Evolutionary conservation across 1,140 invertebrate genomes (phyloP).

Genomic region (Triops cancriformis): DNA sequence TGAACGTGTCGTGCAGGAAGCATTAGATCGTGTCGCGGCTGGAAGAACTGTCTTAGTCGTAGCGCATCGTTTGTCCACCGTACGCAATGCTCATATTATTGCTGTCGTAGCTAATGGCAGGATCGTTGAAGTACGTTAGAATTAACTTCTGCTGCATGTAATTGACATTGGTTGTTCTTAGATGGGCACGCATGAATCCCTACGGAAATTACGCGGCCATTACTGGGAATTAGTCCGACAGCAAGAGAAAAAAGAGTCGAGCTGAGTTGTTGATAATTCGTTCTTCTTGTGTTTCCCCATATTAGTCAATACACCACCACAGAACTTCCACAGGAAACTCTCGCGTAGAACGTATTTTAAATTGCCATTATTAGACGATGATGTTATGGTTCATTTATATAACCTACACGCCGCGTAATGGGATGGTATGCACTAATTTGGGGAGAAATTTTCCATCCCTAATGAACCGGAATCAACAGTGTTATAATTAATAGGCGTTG

Average conservation of each 20-base stretch:
- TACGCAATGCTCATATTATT: slow-evolving; percentile 77
- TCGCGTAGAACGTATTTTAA: not conserved
- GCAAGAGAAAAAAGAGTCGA: slow-evolving; percentile 37
- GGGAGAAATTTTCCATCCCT: too few species aligned
- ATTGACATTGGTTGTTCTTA: slow-evolving; percentile 38
- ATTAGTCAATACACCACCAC: slow-evolving; percentile 2
- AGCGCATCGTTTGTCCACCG: slow-evolving; percentile 78
- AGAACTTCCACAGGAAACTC: not conserved
- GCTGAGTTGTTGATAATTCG: not conserved
- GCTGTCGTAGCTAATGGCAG: slow-evolving; percentile 71
- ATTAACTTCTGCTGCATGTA: slow-evolving; percentile 16
- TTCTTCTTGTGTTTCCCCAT: not conserved
- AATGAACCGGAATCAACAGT: too few species aligned
- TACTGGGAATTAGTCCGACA: slow-evolving; percentile 61
- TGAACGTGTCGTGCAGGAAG: slow-evolving; percentile 74
- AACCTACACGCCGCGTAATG: too few species aligned
- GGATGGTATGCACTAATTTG: too few species aligned
- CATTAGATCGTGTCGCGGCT: slow-evolving; percentile 63
- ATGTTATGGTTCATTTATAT: too few species aligned
- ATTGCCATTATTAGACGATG: too few species aligned
- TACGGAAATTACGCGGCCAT: slow-evolving; percentile 52
- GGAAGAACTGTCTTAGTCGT: slow-evolving; percentile 80
- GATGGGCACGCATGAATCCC: slow-evolving; percentile 52
- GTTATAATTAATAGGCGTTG: too few species aligned
- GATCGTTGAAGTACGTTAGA: slow-evolving; percentile 60